A percentile compares a stretch with the other conserved stretches of the same genome.
phyloP scores from a whole-genome alignment of 2,888 invertebrate species.

The Cryptosula pallasiana region DNA sequence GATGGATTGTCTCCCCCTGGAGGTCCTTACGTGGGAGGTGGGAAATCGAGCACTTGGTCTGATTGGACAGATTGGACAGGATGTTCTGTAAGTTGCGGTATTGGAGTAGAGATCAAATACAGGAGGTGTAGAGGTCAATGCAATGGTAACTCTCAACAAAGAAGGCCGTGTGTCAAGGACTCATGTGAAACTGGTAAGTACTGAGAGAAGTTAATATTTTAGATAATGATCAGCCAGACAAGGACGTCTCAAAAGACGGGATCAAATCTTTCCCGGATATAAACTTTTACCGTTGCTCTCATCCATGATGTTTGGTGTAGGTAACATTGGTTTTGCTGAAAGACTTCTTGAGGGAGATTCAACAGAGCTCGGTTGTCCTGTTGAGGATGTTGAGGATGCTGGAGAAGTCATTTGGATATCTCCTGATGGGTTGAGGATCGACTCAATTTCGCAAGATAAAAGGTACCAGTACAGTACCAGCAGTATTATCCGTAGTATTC shows the following conservation, averaged over 20 bases:
- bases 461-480: neutral
- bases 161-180: constrained; percentile 18
- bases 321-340: neutral
- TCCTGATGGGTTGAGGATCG: constrained; percentile 6
- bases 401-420: constrained; percentile 9
- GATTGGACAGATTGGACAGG: constrained; percentile 6
- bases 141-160: neutral
- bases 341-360: constrained; percentile 20
- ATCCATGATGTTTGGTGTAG: too few species aligned
- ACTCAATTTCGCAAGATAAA: neutral
- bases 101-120: constrained; percentile 11
- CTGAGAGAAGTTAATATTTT: too few species aligned
- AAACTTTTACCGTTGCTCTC: too few species aligned
- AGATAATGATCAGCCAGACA: too few species aligned
- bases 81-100: constrained; percentile 16
- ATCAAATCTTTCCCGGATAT: too few species aligned
- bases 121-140: constrained; percentile 3
- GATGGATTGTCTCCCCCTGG: neutral
- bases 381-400: neutral
- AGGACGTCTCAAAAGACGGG: too few species aligned
- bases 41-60: neutral
- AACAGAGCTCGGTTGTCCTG: constrained; percentile 2
- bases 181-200: constrained; percentile 4
- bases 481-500: too few species aligned
- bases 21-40: neutral